A percentile compares a stretch with the other conserved stretches of the same genome.
Conservation (phyloP, 1,140 invertebrate species). For the Hycleus phaleratus region DNA sequence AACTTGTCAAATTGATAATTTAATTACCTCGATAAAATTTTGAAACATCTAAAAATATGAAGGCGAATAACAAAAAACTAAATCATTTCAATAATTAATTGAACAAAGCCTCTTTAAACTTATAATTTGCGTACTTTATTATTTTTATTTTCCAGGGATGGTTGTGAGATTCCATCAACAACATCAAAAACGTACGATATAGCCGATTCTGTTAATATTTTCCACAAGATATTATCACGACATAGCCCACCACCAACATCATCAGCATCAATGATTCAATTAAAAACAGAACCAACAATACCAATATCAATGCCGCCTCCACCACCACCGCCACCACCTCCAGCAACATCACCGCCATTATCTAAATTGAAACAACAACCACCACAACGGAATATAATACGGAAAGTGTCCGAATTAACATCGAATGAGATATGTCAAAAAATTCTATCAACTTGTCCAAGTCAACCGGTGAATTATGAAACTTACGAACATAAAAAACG, state of each 20-base stretch:
- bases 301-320: too few species aligned
- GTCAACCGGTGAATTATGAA: constrained; percentile 33
- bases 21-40: too few species aligned
- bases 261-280: neutral
- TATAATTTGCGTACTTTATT: too few species aligned
- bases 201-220: constrained; percentile 30
- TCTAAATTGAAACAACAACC: too few species aligned
- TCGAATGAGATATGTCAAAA: constrained; percentile 29
- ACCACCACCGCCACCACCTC: too few species aligned
- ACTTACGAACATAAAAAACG: constrained; percentile 34
- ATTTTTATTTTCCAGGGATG: constrained; percentile 3
- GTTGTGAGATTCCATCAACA: constrained; percentile 19
- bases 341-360: too few species aligned
- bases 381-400: constrained; percentile 7
- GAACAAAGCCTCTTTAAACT: too few species aligned
- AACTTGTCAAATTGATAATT: too few species aligned
- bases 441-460: constrained; percentile 17
- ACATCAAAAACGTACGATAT: constrained; percentile 25
- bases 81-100: too few species aligned
- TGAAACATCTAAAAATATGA: too few species aligned
- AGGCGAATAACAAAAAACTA: too few species aligned
- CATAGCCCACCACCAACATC: constrained; percentile 1
- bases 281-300: too few species aligned
- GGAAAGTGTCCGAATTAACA: constrained; percentile 14
- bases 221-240: constrained; percentile 26